Base-by-base conservation (phyloP, 2,888 invertebrate genomes). In the Zootermopsis nevadensis region DNA sequence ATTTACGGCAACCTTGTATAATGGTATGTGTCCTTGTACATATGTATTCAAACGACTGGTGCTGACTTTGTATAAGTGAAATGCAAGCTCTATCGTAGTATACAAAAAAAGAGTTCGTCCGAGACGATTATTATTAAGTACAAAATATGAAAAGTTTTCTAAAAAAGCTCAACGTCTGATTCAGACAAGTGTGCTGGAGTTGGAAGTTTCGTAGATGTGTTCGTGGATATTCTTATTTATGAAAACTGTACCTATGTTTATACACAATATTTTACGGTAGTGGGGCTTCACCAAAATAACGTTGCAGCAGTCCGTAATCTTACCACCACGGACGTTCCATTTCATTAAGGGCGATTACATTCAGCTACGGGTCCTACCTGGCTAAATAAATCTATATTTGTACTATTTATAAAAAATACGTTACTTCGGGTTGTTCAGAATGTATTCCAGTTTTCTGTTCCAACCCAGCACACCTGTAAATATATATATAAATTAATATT, bases 391-490 rank as follows among this genome's bases (percentile, higher is more conserved):
- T 69, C 22, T 69, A 33, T 1, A 69, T 33, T 69, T 69, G 22
- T 69, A 69, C 31, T 67, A 67, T 6, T 67, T 15, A 31, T 69
- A 33, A 15, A n/a, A 33, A 33, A 69, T 69, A 33, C 12, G 2
- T 69, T 31, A 33, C 19, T 69, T 69, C 69, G 24, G 10, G 7
- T 33, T 69, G 33, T 33, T 15, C 6, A 33, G 31, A 69, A 69
- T 33, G 19, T 33, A 33, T 31, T 69, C 33, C 69, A 33, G 6
- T 69, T 69, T 67, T 69, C 22, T 69, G 55, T 67, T 69, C 79
- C 69, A 80, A 80, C 80, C 81, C 80, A 84, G 82, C 82, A 83
- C 82, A 84, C 80, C 38, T 82, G 77, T 82, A 76, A 55, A 82
- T 82, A 77, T 77, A 66, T 69, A 60, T n/a, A 60, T 60, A 8